Percentiles rank a stretch among this genome's conserved stretches.
Conservation (phyloP, 2,888 invertebrate genomes). For the Lathronympha strigana region DNA sequence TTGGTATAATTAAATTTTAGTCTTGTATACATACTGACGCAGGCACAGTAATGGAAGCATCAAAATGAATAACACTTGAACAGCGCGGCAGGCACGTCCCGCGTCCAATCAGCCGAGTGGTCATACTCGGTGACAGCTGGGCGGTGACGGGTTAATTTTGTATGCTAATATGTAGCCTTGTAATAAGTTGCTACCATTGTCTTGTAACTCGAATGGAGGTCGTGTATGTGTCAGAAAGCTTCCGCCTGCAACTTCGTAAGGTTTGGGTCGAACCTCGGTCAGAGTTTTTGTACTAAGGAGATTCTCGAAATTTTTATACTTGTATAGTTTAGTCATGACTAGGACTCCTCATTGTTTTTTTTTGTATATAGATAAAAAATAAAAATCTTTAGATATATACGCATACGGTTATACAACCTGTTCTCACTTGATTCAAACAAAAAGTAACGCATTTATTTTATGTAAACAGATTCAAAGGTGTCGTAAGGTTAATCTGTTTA, state of each 20-base stretch:
- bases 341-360: no score
- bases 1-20: not conserved
- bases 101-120: constrained; percentile 59
- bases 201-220: constrained; percentile 12
- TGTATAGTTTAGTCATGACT: no score
- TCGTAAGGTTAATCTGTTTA: not conserved
- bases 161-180: constrained; percentile 42
- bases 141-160: constrained; percentile 40
- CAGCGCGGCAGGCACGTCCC: constrained; percentile 43
- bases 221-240: no score
- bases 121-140: constrained; percentile 45
- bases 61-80: constrained; percentile 40
- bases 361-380: no score
- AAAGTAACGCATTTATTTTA: not conserved
- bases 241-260: no score
- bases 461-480: not conserved
- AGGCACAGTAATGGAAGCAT: constrained; percentile 12
- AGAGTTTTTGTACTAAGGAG: no score
- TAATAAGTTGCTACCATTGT: constrained; percentile 21
- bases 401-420: no score
- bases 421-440: not conserved
- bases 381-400: no score
- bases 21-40: constrained; percentile 3
- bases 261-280: no score
- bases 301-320: no score